Conservation (phyloP, 1,140 invertebrate genomes). For the silkworm (Bombyx mori) region ASM3026992v2 NC_085110.1:6911001-6911500, state of each 20-base stretch:
- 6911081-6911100: conserved; percentile 68
- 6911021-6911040: conserved; percentile 61
- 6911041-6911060: conserved; percentile 63
- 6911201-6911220: conserved; percentile 8
- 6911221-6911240: not conserved
- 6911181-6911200: conserved; percentile 55
- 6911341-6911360: too few species aligned
- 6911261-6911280: too few species aligned
- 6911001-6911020: conserved; percentile 44
- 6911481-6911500: conserved; percentile 54
- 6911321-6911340: too few species aligned
- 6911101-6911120: conserved; percentile 68
- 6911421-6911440: conserved; percentile 21
- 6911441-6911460: conserved; percentile 54
- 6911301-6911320: too few species aligned
- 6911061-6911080: conserved; percentile 61
- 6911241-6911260: too few species aligned
- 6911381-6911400: too few species aligned
- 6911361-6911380: too few species aligned
- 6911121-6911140: conserved; percentile 68
- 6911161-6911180: conserved; percentile 59
- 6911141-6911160: conserved; percentile 62
- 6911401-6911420: too few species aligned
- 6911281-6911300: too few species aligned
- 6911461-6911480: conserved; percentile 41